Percentiles rank a stretch among this genome's conserved stretches.
These are phyloP conservation scores for Philaethria dido DNA, from an alignment of 2,888 invertebrate genomes.

Conservation along the genomic window DNA sequence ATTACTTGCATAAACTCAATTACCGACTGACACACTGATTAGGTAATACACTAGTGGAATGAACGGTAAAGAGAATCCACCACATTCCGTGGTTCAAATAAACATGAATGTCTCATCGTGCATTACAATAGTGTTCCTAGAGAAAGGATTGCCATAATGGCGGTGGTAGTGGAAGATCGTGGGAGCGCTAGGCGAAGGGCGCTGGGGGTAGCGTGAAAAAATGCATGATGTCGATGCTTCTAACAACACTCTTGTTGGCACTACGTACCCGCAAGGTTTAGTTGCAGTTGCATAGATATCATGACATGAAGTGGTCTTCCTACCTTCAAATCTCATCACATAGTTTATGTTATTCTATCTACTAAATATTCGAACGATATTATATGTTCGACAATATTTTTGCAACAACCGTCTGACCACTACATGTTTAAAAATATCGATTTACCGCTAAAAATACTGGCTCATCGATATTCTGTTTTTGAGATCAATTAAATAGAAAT, in stretches of 20 bases:
- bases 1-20: slow-evolving; percentile 41
- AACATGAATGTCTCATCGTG: slow-evolving; percentile 52
- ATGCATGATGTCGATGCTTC: slow-evolving; percentile 50
- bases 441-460: slow-evolving; percentile 47
- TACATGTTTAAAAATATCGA: slow-evolving; percentile 44
- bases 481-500: slow-evolving; percentile 47
- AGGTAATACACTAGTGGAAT: slow-evolving; percentile 60
- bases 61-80: slow-evolving; percentile 51
- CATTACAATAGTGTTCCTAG: slow-evolving; percentile 61
- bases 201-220: slow-evolving; percentile 62
- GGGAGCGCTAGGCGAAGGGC: slow-evolving; percentile 75
- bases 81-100: slow-evolving; percentile 47
- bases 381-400: slow-evolving; percentile 25
- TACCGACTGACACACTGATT: slow-evolving; percentile 53
- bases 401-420: slow-evolving; percentile 39
- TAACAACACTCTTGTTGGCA: slow-evolving; percentile 46
- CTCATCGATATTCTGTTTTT: slow-evolving; percentile 50
- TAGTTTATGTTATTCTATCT: slow-evolving; percentile 37
- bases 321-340: slow-evolving; percentile 40
- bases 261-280: slow-evolving; percentile 47
- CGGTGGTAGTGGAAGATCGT: slow-evolving; percentile 76
- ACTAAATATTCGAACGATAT: slow-evolving; percentile 44
- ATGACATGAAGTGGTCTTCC: slow-evolving; percentile 45
- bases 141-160: slow-evolving; percentile 68
- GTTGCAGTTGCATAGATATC: slow-evolving; percentile 51